Evolutionary conservation across 2,888 invertebrate species (phyloP).

Genomic region (Spatulosminthurus flaviceps): DNA sequence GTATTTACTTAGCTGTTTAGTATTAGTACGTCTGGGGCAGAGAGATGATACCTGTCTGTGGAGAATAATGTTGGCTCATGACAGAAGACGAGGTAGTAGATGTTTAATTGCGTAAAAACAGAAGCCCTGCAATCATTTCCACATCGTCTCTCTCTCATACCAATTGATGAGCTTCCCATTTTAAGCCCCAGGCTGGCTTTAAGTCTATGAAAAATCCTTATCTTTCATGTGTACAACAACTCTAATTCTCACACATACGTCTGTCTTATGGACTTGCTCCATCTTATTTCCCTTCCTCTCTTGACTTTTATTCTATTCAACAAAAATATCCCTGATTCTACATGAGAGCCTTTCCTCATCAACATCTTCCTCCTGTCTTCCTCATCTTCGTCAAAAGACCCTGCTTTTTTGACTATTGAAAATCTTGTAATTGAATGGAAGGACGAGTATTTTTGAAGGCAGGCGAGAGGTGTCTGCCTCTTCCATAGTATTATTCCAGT

Average conservation of each 20-base stretch:
- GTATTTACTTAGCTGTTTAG: background rate
- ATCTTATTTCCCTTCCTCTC: constrained; percentile 18
- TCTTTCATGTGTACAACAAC: background rate
- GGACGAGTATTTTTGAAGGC: background rate
- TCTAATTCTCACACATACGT: constrained; percentile 39
- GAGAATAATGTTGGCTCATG: constrained; percentile 8
- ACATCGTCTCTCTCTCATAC: constrained; percentile 44
- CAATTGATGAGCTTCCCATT: constrained; percentile 46
- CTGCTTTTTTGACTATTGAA: background rate
- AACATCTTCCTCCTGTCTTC: constrained; percentile 2
- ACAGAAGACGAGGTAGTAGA: constrained; percentile 21
- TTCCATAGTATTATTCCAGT: too few species aligned
- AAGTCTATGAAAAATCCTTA: constrained; percentile 32
- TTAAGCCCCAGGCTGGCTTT: constrained; percentile 26
- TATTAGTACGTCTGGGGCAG: background rate
- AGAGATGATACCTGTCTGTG: background rate
- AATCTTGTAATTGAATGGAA: background rate
- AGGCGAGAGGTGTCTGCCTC: too few species aligned
- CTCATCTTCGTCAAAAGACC: background rate
- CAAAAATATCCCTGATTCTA: constrained; percentile 15
- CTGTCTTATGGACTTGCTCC: background rate
- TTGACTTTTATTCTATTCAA: constrained; percentile 1
- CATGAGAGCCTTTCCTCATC: background rate
- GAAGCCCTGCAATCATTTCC: constrained; percentile 47
- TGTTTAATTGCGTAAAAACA: constrained; percentile 47